These are phyloP conservation scores for Limnodromus scolopaceus DNA, from an alignment of 2,797 vertebrate genomes.

Conservation along the genomic window DNA sequence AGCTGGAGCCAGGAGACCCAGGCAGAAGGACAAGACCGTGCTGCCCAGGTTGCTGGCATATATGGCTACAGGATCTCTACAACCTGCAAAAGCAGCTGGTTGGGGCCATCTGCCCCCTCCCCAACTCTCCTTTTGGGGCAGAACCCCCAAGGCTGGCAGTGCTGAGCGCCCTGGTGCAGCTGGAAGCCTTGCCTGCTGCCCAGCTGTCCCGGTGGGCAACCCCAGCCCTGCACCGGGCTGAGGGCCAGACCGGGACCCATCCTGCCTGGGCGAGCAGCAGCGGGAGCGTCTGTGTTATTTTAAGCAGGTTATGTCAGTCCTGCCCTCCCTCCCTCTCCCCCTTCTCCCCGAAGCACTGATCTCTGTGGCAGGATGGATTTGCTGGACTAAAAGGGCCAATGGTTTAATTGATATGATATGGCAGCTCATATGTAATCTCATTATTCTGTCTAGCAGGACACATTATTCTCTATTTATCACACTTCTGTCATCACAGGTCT, in stretches of 20 bases:
- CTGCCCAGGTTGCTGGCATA: fast-evolving
- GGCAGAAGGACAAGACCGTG: background rate
- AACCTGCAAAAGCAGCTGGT: background rate
- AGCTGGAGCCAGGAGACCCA: background rate
- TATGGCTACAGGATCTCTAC: background rate
- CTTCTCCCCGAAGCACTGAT: background rate
- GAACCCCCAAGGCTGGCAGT: background rate
- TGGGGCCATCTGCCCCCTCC: background rate
- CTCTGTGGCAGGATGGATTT: slow-evolving; percentile 52
- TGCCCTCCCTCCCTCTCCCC: background rate
- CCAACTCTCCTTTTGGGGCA: background rate
- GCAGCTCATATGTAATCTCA: slow-evolving; percentile 65
- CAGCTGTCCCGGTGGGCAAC: fast-evolving
- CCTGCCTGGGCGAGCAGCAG: background rate
- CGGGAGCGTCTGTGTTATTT: background rate
- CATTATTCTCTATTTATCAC: slow-evolving; percentile 67
- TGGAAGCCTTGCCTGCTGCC: fast-evolving
- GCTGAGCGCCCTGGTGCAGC: background rate
- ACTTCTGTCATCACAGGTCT: slow-evolving; percentile 25
- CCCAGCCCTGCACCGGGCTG: background rate
- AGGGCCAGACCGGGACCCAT: fast-evolving
- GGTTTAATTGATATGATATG: slow-evolving; percentile 69
- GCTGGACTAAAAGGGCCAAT: slow-evolving; percentile 16
- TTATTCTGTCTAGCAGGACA: slow-evolving; percentile 64
- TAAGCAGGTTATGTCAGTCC: slow-evolving; percentile 40